Evolutionary conservation across 1,140 invertebrate species (phyloP), one percentile per base, ranked within the genome.

Genomic region (Penaeus indicus): DNA sequence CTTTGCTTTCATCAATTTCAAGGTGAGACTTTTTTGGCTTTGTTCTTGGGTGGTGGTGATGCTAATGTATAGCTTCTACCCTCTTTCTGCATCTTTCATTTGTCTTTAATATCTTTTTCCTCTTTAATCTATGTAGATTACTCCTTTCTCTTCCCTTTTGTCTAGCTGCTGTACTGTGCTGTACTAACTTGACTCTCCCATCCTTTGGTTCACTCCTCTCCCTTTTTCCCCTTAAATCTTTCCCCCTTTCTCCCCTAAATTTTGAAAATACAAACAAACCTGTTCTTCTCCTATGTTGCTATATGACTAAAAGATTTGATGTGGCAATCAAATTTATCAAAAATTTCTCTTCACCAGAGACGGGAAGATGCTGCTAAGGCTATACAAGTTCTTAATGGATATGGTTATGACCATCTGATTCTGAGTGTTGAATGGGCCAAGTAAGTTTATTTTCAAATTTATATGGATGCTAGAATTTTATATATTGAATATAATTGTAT

Each of bases 351-450:
- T 85, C 62, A 98, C 93, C 97, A 97, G 92, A 95, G 96, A 88
- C 94, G 96, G 91, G 95, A 96, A 91, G 97, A 99, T 94, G 98
- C 99, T 63, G 96, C 97, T 25, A 95, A 96, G 92, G 99, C 99
- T 88, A 99, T 99, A 91, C 93, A 95, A 87, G 94, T 94, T 72
- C 95, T 99, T 10, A 97, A 99, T 93, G 98, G 98, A 5, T 96
- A 97, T 93, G 98, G 98, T 89, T 99, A 99, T 93, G 98, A 99
- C 94, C 98, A 99, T 94, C 95, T 99, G 84, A 99, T 99, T 92
- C 94, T 99, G 19, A 98, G 96, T 93, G 99, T 99, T 27, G 99
- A 99, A 94, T 99, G 99, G 99, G 99, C 99, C 5, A 99, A 99
- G 93, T 90, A 67, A 91, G 91, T 91, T 47, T 86, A 11, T 18